Evolutionary conservation across 2,113 vertebrate genomes (phyloP).

Genomic region (Gymnorhina tibicen): DNA sequence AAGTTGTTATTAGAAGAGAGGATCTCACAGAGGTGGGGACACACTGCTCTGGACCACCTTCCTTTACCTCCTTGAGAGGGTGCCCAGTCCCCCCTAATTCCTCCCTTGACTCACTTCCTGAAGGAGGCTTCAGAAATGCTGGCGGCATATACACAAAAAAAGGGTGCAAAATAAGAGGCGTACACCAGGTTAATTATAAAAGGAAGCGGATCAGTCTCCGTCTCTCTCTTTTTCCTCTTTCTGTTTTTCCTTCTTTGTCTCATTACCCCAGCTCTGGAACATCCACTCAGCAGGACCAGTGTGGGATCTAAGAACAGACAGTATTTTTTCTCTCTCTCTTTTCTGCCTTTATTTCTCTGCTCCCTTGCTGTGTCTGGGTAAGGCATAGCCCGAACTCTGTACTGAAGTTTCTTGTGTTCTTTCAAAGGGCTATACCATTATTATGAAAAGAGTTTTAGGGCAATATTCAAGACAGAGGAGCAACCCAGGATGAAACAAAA

Average conservation of each 20-base stretch:
- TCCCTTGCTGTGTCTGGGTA: background rate
- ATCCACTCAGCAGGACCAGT: background rate
- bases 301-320: background rate
- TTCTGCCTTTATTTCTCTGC: background rate
- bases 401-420: background rate
- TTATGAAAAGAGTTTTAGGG: background rate
- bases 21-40: background rate
- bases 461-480: background rate
- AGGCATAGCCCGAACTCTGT: fast-evolving
- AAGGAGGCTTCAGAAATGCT: background rate
- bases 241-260: background rate
- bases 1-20: background rate
- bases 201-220: fast-evolving
- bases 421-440: background rate
- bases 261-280: background rate
- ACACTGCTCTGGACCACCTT: background rate
- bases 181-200: background rate
- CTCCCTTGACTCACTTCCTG: too few relatives aligned
- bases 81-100: too few relatives aligned
- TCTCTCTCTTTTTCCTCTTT: background rate
- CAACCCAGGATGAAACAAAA: background rate
- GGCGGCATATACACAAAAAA: fast-evolving
- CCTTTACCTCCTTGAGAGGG: background rate
- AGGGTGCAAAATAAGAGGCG: background rate
- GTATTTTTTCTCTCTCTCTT: background rate